phyloP scores from a whole-genome alignment of 1,140 invertebrate species.

The Neodiprion virginianus region DNA sequence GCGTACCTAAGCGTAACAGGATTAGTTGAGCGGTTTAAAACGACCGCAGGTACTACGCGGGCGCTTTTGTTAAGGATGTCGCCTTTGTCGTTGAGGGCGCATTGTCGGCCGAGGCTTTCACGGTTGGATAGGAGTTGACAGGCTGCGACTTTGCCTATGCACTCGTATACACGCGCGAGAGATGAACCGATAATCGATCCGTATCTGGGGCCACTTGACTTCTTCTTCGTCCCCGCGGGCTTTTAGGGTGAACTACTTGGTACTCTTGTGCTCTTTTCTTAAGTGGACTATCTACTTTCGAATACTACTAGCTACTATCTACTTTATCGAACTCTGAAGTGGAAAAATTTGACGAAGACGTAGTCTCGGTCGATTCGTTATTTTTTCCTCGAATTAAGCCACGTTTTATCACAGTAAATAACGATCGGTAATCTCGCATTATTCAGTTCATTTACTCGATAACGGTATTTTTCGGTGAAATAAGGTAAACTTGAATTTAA shows the following conservation, averaged over 20 bases:
- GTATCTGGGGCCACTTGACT: neutral
- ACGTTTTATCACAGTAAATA: too few species aligned
- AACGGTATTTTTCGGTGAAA: too few species aligned
- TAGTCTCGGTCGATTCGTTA: too few species aligned
- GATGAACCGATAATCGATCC: neutral
- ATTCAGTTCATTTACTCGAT: too few species aligned
- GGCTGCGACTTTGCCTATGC: neutral
- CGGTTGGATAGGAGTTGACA: neutral
- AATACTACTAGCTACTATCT: too few species aligned
- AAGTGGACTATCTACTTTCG: too few species aligned
- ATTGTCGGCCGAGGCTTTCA: neutral
- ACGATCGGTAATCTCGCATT: too few species aligned
- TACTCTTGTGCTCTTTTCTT: too few species aligned
- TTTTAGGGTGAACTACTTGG: neutral
- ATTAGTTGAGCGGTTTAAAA: conserved; percentile 2
- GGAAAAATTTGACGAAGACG: too few species aligned
- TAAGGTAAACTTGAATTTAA: too few species aligned
- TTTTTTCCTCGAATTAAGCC: too few species aligned
- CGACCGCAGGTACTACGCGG: neutral
- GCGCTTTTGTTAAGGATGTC: neutral
- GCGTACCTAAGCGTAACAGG: neutral
- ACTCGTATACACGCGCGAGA: neutral
- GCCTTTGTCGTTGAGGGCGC: neutral
- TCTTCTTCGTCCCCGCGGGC: neutral
- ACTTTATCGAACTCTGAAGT: too few species aligned